Evolutionary conservation across 2,797 vertebrate species (phyloP), one percentile per base, ranked within the genome.

Genomic region (Uromys caudimaculatus): DNA sequence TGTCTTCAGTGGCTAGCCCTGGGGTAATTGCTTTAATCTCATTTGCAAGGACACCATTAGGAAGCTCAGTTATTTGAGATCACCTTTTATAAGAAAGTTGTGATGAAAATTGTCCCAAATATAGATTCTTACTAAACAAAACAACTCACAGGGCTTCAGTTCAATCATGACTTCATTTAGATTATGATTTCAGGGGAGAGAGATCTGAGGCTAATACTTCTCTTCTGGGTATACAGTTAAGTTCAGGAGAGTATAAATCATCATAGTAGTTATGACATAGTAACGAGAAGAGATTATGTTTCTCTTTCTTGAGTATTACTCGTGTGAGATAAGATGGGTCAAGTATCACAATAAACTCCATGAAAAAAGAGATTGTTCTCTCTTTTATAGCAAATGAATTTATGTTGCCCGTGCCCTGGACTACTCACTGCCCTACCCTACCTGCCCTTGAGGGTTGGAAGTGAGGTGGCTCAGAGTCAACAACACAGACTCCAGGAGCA

Each of bases 81-180:
- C 8, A 90, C n/a, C 12, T 84, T 90, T 90, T 47, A 82, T 5
- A 87, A 88, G 71, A 90, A 60, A 64, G 29, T 60, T 97, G 93
- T 95, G 91, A 29, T 94, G 88, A 23, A 94, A 90, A 95, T 97
- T 98, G 86, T 95, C 89, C 83, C 83, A 95, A 92, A 94, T 92
- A 54, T 38, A 54, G 94, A 83, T 95, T 97, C 97, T 96, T 23
- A 4, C 52, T 90, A 93, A 81, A 94, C 75, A 95, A 96, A 92
- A 60, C 19, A 95, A 71, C 58, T 97, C 69, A 56, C 8, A 85
- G 76, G 52, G 4, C 76, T 94, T 41, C 90, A 78, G 95, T 96
- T 97, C 96, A 79, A 10, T 81, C 27, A 93, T 90, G 84, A 76
- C 9, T 95, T 81, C 81, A 89, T 90, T 91, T 87, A 32, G 24